Conservation (phyloP, 2,797 vertebrate species). For the Argyrosomus regius region DNA sequence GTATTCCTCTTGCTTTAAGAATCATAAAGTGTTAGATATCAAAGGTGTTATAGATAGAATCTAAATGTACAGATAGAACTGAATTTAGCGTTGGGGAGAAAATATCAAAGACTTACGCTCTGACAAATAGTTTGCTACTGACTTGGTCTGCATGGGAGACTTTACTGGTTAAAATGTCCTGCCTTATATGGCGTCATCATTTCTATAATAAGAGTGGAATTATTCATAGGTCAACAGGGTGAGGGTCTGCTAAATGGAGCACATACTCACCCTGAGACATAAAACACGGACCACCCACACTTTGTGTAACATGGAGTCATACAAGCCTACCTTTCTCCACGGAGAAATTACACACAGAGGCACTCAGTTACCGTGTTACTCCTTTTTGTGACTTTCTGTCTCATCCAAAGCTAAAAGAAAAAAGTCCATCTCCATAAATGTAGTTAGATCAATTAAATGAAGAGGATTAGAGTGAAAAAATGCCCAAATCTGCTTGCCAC, state of each 20-base stretch:
- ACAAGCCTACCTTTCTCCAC: conserved; percentile 51
- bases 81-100: background rate
- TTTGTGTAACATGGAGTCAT: conserved; percentile 58
- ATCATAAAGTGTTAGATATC: background rate
- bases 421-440: conserved; percentile 22
- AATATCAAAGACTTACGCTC: conserved; percentile 9
- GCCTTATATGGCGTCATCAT: conserved; percentile 50
- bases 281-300: conserved; percentile 72
- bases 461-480: conserved; percentile 16
- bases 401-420: conserved; percentile 20
- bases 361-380: conserved; percentile 62
- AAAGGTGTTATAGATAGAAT: conserved; percentile 1
- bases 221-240: conserved; percentile 68
- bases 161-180: conserved; percentile 40
- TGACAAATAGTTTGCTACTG: conserved; percentile 11
- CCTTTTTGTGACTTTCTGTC: conserved; percentile 50
- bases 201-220: conserved; percentile 65
- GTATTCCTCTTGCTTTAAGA: conserved; percentile 19
- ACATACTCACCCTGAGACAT: conserved; percentile 60
- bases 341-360: conserved; percentile 55
- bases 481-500: background rate
- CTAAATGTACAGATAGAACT: background rate
- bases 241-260: conserved; percentile 66
- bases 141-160: conserved; percentile 9
- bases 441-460: conserved; percentile 18